Conservation (phyloP, 2,888 invertebrate genomes). For the Drosophila fungiperda region DNA sequence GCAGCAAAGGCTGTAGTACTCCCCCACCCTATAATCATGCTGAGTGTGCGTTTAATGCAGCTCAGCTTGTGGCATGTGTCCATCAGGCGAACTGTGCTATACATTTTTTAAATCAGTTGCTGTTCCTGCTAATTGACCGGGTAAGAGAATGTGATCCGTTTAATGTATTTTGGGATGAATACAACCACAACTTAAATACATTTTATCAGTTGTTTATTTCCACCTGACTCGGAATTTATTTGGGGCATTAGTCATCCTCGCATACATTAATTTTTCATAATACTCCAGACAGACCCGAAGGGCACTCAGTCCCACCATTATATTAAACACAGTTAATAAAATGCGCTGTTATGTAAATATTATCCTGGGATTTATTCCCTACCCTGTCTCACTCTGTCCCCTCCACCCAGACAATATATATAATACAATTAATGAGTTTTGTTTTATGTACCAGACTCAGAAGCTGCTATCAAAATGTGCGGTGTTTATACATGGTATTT, state of each 20-base stretch:
- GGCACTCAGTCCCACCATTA: constrained; percentile 33
- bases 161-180: background rate
- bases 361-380: constrained; percentile 19
- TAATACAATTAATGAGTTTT: constrained; percentile 57
- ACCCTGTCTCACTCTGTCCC: background rate
- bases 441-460: constrained; percentile 41
- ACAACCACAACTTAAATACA: background rate
- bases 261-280: constrained; percentile 30
- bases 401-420: constrained; percentile 2
- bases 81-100: background rate
- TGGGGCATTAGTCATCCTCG: background rate
- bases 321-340: constrained; percentile 55
- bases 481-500: constrained; percentile 38
- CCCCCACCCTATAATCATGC: background rate
- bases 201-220: constrained; percentile 5
- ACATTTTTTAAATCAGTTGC: constrained; percentile 32
- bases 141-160: constrained; percentile 5
- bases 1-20: background rate
- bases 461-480: constrained; percentile 22
- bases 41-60: constrained; percentile 11
- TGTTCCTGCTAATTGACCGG: constrained; percentile 37
- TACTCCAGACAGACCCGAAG: background rate
- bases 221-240: background rate
- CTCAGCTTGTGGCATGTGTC: constrained; percentile 4
- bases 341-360: constrained; percentile 29